Evolutionary conservation across 2,888 invertebrate genomes (phyloP), one percentile per base, ranked within the genome.

Genomic region (Siphlonurus alternatus): DNA sequence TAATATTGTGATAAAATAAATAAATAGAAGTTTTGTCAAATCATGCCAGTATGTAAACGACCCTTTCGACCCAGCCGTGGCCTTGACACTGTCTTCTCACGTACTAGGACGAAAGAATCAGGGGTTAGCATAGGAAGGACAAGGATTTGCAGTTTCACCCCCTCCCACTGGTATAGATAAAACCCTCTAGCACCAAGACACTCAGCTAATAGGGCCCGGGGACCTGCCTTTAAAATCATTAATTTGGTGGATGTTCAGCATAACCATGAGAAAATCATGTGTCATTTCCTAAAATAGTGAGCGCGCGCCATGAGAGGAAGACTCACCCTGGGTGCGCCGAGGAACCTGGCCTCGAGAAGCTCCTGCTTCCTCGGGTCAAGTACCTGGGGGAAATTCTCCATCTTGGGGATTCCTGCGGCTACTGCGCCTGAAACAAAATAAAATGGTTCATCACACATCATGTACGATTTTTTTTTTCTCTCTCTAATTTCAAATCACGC

Each of bases 281-380:
- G 53, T n/a, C 53, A 51, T 15, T 51, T 51, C 10, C 10, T n/a
- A 51, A 51, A 51, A 51, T 51, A 51, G 53, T n/a, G 20, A 56
- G 22, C 15, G 38, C 38, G 15, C 38, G 15, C n/a, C n/a, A n/a
- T 15, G 38, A 38, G 38, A 38, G 15, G 25, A 56, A 63, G 59
- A 85, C 90, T 87, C 79, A 93, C 93, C 90, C 93, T 87, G 54
- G 60, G 25, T 80, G 89, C 89, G 81, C 94, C 93, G 78, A 93
- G 87, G 82, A 94, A 93, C 79, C 97, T 88, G 76, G 95, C 95
- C 83, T 97, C 97, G 79, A 97, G 85, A 78, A 97, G 86, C 85
- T 97, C 96, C 83, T 96, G 95, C 83, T 96, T 97, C 79, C 96
- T 87, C 79, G 96, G 95, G 84, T 97, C 96, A 81, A 97, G 85